Percentiles rank a stretch among this genome's conserved stretches.
Conservation (phyloP, 2,113 vertebrate genomes). For the Indicator indicator region DNA sequence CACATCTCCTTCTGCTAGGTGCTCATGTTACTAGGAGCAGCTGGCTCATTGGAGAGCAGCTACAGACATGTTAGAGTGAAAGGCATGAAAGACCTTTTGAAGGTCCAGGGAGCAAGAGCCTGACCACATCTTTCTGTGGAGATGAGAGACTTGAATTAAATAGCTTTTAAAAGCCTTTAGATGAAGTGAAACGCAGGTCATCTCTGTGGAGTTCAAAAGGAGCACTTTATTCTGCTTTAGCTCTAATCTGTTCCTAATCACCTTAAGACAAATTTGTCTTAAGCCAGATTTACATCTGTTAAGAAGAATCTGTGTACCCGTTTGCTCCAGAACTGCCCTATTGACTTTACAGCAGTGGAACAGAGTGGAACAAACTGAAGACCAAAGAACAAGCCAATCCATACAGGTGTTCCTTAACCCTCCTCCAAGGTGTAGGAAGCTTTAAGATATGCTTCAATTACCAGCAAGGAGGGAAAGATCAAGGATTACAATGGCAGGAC, state of each 20-base stretch:
- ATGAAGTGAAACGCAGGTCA: not conserved
- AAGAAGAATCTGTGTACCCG: not conserved
- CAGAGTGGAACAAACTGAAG: not conserved
- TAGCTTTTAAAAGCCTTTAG: not conserved
- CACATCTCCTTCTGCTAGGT: not conserved
- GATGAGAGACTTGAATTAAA: not conserved
- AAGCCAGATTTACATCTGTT: conserved; percentile 40
- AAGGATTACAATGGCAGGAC: not conserved
- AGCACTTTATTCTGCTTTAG: not conserved
- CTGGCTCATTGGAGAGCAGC: rapidly evolving
- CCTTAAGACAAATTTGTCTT: conserved; percentile 34
- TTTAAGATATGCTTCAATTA: not conserved
- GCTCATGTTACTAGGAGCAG: rapidly evolving
- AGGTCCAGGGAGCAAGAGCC: not conserved
- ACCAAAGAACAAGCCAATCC: not conserved
- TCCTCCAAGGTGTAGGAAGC: not conserved
- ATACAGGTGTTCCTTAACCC: not conserved
- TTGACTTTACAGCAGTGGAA: not conserved
- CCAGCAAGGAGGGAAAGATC: not conserved
- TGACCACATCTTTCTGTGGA: not conserved
- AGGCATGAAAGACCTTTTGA: not conserved
- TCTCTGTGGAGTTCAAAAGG: not conserved
- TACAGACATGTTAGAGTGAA: not conserved
- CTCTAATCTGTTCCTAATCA: conserved; percentile 42
- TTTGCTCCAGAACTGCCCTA: not conserved